Conservation (phyloP, 2,888 invertebrate genomes). For the Phortica magna region DNA sequence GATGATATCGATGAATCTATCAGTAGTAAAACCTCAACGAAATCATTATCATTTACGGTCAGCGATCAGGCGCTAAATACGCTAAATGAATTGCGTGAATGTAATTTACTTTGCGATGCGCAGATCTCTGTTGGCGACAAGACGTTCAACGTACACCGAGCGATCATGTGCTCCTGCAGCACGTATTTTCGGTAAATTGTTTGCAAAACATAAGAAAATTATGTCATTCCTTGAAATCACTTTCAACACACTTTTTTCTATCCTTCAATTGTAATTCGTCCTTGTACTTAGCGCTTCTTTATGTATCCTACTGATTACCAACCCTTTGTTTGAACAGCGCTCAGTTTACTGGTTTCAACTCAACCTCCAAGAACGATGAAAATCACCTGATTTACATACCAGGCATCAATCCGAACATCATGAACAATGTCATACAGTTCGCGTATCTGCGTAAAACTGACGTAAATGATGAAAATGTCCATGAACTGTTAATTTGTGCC, state of each 20-base stretch:
- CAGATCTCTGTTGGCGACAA: slow-evolving; percentile 90
- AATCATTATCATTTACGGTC: slow-evolving; percentile 80
- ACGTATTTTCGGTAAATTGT: slow-evolving; percentile 89
- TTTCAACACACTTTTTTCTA: not conserved
- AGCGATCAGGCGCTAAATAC: slow-evolving; percentile 91
- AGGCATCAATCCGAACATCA: slow-evolving; percentile 87
- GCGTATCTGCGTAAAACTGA: slow-evolving; percentile 89
- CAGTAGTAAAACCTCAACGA: slow-evolving; percentile 43
- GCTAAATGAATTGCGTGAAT: slow-evolving; percentile 89
- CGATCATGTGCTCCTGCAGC: slow-evolving; percentile 92
- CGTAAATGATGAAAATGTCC: slow-evolving; percentile 88
- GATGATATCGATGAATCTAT: slow-evolving; percentile 32
- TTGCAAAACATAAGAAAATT: not conserved
- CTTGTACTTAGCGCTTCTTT: too few species aligned
- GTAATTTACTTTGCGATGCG: slow-evolving; percentile 92
- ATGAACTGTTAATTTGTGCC: slow-evolving; percentile 88
- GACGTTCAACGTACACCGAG: slow-evolving; percentile 90
- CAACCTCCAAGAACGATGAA: slow-evolving; percentile 74
- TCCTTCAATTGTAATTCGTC: not conserved
- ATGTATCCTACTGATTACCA: not conserved
- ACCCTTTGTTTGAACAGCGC: slow-evolving; percentile 56
- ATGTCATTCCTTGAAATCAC: not conserved
- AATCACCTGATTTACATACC: slow-evolving; percentile 86
- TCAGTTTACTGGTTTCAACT: slow-evolving; percentile 72
- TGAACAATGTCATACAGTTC: slow-evolving; percentile 89